Conservation (phyloP, 2,113 vertebrate species). For the Macrotus californicus region DNA sequence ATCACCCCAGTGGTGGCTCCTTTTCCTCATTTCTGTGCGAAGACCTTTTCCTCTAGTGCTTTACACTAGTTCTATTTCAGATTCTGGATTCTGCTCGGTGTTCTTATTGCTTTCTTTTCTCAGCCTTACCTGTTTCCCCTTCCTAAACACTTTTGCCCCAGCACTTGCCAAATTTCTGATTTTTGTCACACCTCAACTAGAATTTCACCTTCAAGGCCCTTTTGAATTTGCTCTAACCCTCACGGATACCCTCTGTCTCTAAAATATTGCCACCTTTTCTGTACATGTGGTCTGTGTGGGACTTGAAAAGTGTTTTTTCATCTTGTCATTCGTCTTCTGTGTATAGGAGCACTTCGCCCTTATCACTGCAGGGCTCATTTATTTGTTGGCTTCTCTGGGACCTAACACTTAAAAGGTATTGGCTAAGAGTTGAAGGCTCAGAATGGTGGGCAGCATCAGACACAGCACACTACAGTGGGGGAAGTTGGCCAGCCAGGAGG, state of each 20-base stretch:
- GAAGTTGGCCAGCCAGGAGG: not conserved
- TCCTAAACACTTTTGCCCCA: not conserved
- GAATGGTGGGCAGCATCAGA: not conserved
- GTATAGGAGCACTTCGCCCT: not conserved
- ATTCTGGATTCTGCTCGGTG: not conserved
- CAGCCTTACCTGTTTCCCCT: not conserved
- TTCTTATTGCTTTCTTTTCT: not conserved
- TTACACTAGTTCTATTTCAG: not conserved
- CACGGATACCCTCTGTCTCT: not conserved
- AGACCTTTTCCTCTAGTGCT: not conserved
- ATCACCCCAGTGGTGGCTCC: too few species aligned
- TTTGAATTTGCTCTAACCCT: not conserved
- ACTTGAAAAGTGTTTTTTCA: not conserved
- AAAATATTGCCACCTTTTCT: not conserved
- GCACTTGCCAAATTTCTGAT: not conserved
- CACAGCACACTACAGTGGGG: accelerated
- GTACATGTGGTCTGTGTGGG: too few species aligned
- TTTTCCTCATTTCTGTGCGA: not conserved
- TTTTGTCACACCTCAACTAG: not conserved
- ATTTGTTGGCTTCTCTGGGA: not conserved
- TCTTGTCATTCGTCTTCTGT: not conserved
- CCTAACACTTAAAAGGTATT: not conserved
- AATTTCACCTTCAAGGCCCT: not conserved
- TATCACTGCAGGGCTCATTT: not conserved
- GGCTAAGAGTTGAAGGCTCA: not conserved